phyloP scores from a whole-genome alignment of 2,888 invertebrate species.

The Acanthosepion esculentum region DNA sequence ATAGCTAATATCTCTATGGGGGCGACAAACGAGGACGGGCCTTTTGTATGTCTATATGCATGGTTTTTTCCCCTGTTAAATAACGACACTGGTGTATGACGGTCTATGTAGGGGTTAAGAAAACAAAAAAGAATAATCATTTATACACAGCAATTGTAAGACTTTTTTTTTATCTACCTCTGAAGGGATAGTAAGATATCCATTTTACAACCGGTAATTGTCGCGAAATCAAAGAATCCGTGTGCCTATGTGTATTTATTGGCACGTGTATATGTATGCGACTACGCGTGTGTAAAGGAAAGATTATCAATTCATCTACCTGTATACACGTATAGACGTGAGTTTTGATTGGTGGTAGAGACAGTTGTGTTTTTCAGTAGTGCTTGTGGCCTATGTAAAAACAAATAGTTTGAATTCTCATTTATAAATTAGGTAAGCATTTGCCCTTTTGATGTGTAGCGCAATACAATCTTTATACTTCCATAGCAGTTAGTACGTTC shows the following conservation, averaged over 20 bases:
- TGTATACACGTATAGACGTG: neutral
- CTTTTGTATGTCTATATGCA: neutral
- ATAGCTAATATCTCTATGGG: neutral
- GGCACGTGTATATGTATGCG: neutral
- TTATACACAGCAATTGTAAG: neutral
- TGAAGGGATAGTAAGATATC: neutral
- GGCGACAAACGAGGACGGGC: neutral
- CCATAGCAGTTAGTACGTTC: neutral
- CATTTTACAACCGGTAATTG: conserved; percentile 2
- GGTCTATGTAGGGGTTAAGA: neutral
- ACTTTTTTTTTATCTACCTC: neutral
- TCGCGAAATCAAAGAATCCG: neutral
- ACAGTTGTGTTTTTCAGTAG: neutral
- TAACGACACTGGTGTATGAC: neutral
- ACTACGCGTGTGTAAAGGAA: neutral
- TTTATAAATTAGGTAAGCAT: neutral
- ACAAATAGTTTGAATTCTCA: neutral
- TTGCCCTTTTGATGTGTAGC: neutral
- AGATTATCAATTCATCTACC: neutral
- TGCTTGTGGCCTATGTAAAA: neutral
- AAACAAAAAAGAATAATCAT: neutral
- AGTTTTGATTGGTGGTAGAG: neutral
- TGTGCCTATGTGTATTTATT: neutral
- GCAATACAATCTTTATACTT: neutral
- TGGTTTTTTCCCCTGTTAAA: neutral